Evolutionary conservation across 2,797 vertebrate genomes (phyloP).

Genomic region (Ispidina lecontei): DNA sequence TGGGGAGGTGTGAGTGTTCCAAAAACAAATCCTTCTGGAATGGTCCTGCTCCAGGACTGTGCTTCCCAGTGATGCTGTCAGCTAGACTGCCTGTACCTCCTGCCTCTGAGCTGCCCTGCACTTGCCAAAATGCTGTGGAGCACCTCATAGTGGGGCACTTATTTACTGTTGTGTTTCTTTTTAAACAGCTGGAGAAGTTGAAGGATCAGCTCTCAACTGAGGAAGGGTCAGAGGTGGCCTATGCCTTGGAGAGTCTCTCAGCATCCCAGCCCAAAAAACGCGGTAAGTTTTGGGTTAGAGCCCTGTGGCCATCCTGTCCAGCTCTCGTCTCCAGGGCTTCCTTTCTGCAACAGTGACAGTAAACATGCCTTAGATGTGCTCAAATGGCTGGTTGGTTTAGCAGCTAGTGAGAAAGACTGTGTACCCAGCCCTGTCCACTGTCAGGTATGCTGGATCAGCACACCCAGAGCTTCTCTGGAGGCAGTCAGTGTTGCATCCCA

Average conservation of each 20-base stretch:
- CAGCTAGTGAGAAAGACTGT: not conserved
- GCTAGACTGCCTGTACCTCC: not conserved
- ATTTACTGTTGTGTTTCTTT: slow-evolving; percentile 35
- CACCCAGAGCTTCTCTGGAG: not conserved
- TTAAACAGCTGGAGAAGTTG: slow-evolving; percentile 70
- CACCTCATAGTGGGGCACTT: not conserved
- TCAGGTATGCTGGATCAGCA: not conserved
- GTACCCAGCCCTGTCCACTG: not conserved
- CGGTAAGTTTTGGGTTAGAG: slow-evolving; percentile 32
- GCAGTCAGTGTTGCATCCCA: not conserved
- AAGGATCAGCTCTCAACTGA: slow-evolving; percentile 59
- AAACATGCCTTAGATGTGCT: not conserved
- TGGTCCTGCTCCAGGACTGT: not conserved
- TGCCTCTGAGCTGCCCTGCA: not conserved
- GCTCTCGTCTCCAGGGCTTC: not conserved
- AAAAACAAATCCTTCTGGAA: not conserved
- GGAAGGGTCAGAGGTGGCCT: slow-evolving; percentile 55
- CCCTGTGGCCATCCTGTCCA: not conserved
- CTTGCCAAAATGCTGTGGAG: not conserved
- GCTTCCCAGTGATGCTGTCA: not conserved
- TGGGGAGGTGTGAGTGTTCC: not conserved
- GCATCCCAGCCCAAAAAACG: slow-evolving; percentile 68
- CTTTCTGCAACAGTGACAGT: not conserved
- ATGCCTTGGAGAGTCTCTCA: slow-evolving; percentile 37
- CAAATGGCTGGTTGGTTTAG: not conserved